These are phyloP conservation scores for Spinibarbus caldwelli DNA, from an alignment of 2,797 vertebrate genomes.

Conservation along the genomic window DNA sequence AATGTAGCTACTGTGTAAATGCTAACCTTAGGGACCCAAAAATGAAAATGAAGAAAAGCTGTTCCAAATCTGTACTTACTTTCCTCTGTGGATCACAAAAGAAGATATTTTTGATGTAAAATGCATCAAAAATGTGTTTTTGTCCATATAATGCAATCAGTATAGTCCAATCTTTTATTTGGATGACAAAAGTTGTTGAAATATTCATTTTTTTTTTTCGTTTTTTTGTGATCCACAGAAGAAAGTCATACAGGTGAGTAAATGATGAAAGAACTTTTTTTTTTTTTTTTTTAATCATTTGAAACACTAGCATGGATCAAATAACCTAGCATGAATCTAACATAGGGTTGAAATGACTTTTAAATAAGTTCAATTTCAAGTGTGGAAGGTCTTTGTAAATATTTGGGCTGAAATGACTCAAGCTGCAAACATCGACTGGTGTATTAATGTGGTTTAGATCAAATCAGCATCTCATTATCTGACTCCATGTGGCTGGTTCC, in stretches of 20 bases:
- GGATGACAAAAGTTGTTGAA: neutral
- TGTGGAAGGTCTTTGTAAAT: conserved; percentile 18
- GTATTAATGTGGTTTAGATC: conserved; percentile 25
- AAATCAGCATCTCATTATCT: conserved; percentile 19
- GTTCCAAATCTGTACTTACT: neutral
- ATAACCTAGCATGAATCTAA: neutral
- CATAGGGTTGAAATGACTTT: neutral
- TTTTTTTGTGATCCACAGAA: neutral
- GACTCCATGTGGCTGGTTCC: conserved; percentile 27
- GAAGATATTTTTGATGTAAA: neutral
- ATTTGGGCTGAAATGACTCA: neutral
- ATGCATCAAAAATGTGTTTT: neutral
- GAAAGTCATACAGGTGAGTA: neutral
- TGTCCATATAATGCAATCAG: neutral
- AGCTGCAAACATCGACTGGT: neutral
- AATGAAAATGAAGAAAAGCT: neutral
- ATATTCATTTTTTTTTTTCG: neutral
- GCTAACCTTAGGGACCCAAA: neutral
- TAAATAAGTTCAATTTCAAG: neutral
- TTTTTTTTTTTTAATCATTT: neutral
- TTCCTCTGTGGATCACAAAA: neutral
- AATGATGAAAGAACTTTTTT: neutral
- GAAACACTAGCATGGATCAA: neutral
- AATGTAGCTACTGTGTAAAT: neutral
- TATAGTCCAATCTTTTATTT: neutral